Base-by-base conservation (phyloP, 2,113 vertebrate species). In the Anolis sagrei region DNA sequence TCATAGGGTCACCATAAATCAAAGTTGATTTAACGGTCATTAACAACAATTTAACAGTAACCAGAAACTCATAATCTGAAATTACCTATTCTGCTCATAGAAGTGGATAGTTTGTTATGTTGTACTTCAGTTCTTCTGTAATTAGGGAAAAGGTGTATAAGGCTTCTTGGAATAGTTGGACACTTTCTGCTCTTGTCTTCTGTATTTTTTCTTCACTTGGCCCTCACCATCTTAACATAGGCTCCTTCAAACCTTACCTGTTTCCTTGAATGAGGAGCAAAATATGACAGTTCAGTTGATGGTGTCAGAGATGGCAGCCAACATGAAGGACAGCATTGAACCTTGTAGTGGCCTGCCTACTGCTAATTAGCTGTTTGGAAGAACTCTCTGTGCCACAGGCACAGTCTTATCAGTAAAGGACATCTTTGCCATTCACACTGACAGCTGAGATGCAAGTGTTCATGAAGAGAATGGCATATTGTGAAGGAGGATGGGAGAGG, bases 341-440 rank as follows among this genome's bases (percentile, higher is more conserved):
- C 96, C 95, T 95, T 92, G 87, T 92, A 21, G 90, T 96, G 96
- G 95, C 95, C 95, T 93, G 87, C 91, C 95, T 95, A 93, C 94
- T 83, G 51, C 96, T 98, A 98, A 99, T 98, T 97, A 98, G 96
- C 95, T 96, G 95, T 96, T 96, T 85, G 95, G 96, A 95, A 92
- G 92, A 96, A 94, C 95, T 96, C 91, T 93, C 88, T 96, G 96
- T 95, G 95, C 96, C 96, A 97, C 96, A 95, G 96, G 92, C 94
- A 89, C 82, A 92, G 73, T 90, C 93, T 95, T 96, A 96, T 96
- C 91, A 87, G 94, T 94, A 95, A 93, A 93, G 94, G 96, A 94
- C 96, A 93, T 95, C 95, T 95, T 97, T 94, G 93, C 95, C 54
- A 25, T 92, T 95, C 93, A 83, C 79, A 84, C 82, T 96, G 96